Percentiles rank a stretch among this genome's conserved stretches.
These are phyloP conservation scores for Tetramorium parvispinum DNA, from an alignment of 1,140 invertebrate species.

Conservation along the genomic window DNA sequence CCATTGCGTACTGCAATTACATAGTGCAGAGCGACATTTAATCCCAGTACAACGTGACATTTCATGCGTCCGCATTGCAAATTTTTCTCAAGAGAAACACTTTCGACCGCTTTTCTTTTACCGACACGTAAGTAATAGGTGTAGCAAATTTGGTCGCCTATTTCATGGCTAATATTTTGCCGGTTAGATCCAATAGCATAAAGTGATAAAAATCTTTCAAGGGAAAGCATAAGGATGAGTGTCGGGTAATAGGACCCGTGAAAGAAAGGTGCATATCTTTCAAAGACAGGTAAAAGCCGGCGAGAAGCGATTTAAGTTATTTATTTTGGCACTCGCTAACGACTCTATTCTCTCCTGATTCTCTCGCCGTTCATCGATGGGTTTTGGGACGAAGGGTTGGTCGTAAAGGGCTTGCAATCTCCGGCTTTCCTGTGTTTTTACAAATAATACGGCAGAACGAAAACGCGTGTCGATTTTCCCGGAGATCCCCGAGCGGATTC, in stretches of 20 bases:
- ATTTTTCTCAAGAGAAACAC: constrained; percentile 24
- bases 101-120: not conserved
- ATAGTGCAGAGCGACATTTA: constrained; percentile 38
- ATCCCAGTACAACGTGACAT: constrained; percentile 37
- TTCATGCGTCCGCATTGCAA: constrained; percentile 5
- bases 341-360: constrained; percentile 69
- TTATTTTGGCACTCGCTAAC: constrained; percentile 69
- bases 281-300: constrained; percentile 67
- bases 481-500: constrained; percentile 13
- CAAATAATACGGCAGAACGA: constrained; percentile 36
- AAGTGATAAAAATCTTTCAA: constrained; percentile 47
- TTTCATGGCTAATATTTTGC: constrained; percentile 45
- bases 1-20: constrained; percentile 35
- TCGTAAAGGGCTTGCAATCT: constrained; percentile 69
- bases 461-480: constrained; percentile 40
- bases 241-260: constrained; percentile 15
- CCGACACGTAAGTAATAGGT: constrained; percentile 39
- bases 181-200: constrained; percentile 44
- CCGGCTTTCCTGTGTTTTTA: constrained; percentile 43
- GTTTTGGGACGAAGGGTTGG: constrained; percentile 72
- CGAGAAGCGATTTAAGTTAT: constrained; percentile 57
- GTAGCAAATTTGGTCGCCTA: constrained; percentile 6
- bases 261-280: not conserved
- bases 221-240: constrained; percentile 48
- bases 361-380: constrained; percentile 23